A percentile compares a stretch with the other conserved stretches of the same genome.
phyloP scores from a whole-genome alignment of 1,140 invertebrate genomes.

The Ips nitidus region DNA sequence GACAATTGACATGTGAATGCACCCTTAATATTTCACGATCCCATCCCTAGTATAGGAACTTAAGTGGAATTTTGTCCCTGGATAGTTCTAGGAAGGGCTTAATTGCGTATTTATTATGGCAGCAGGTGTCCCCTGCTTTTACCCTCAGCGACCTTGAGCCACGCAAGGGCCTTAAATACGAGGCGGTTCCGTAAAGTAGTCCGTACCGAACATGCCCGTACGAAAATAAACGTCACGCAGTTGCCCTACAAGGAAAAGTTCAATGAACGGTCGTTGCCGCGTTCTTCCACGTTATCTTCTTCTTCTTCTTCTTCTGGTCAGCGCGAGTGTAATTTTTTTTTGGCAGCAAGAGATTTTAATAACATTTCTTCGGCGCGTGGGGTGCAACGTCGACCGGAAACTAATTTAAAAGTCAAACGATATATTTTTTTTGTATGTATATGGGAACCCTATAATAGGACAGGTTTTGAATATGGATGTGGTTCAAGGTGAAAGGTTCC shows the following conservation, averaged over 20 bases:
- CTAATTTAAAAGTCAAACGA: neutral
- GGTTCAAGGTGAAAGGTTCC: conserved; percentile 2
- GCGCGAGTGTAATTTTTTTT: conserved; percentile 10
- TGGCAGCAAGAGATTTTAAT: neutral
- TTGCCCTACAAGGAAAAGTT: neutral
- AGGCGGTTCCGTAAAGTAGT: no score
- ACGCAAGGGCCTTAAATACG: neutral
- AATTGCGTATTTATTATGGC: no score
- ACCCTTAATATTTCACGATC: no score
- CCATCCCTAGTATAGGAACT: no score
- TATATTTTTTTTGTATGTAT: neutral
- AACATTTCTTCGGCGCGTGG: neutral
- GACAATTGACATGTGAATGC: no score
- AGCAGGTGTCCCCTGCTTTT: no score
- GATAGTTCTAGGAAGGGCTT: no score
- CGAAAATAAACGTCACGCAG: no score
- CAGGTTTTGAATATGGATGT: neutral
- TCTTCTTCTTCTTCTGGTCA: conserved; percentile 14
- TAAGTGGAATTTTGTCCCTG: no score
- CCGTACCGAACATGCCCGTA: no score
- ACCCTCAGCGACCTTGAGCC: neutral
- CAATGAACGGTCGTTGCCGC: conserved; percentile 21
- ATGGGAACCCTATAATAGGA: no score
- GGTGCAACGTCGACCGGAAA: no score
- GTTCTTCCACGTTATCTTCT: conserved; percentile 2